Conservation (phyloP, 2,888 invertebrate species). For the Nineta flava region DNA sequence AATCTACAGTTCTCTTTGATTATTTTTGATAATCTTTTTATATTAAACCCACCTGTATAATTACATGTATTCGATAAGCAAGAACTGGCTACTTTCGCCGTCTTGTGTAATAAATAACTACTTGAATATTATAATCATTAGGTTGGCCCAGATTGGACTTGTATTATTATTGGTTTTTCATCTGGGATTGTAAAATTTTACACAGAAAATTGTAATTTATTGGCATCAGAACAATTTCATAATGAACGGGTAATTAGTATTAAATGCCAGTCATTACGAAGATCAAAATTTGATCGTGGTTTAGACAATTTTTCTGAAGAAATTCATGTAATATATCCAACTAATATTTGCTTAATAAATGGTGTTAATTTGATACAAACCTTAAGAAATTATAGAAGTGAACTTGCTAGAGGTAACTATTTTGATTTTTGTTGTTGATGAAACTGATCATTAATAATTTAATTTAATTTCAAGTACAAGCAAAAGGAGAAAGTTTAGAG, state of each 20-base stretch:
- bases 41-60: too few relatives aligned
- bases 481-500: conserved; percentile 42
- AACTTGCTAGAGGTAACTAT: conserved; percentile 56
- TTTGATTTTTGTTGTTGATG: too few relatives aligned
- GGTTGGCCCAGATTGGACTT: conserved; percentile 84
- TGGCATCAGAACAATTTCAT: conserved; percentile 73
- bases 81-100: too few relatives aligned
- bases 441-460: too few relatives aligned
- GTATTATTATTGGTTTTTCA: conserved; percentile 70
- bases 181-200: conserved; percentile 78
- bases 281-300: conserved; percentile 27
- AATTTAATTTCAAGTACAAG: conserved; percentile 37
- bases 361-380: conserved; percentile 68
- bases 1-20: too few relatives aligned
- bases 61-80: too few relatives aligned
- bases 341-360: conserved; percentile 53
- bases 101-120: too few relatives aligned
- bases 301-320: conserved; percentile 39
- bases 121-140: conserved; percentile 17
- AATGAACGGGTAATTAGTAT: conserved; percentile 62
- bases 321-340: conserved; percentile 57
- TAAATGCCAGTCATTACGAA: conserved; percentile 57
- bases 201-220: conserved; percentile 68
- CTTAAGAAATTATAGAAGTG: conserved; percentile 58
- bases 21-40: too few relatives aligned